Percentiles rank a stretch among this genome's conserved stretches.
These are phyloP conservation scores for Oryzaephilus surinamensis DNA, from an alignment of 1,140 invertebrate genomes.

Conservation along the genomic window DNA sequence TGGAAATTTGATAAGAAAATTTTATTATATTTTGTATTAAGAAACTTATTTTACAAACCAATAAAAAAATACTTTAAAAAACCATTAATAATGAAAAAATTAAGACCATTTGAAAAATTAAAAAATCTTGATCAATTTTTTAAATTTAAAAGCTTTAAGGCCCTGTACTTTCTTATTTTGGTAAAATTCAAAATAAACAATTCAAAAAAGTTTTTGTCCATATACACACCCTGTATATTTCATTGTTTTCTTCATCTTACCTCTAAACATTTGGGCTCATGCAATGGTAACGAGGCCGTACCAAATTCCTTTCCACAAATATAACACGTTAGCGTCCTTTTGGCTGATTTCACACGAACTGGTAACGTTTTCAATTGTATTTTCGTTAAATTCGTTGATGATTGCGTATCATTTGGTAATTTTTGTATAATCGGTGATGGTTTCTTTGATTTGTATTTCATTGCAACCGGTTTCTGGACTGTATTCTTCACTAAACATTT, in stretches of 20 bases:
- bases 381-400: background rate
- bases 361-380: background rate
- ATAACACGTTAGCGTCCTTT: slow-evolving; percentile 55
- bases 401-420: background rate
- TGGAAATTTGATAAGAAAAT: too few species aligned
- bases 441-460: slow-evolving; percentile 36
- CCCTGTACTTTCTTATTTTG: too few species aligned
- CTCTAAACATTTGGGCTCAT: slow-evolving; percentile 69
- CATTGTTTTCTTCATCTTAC: too few species aligned
- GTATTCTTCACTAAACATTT: slow-evolving; percentile 33
- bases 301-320: slow-evolving; percentile 71
- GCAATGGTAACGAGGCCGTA: slow-evolving; percentile 60
- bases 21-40: too few species aligned
- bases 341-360: slow-evolving; percentile 18
- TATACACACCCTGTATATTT: slow-evolving; percentile 12
- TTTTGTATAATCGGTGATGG: slow-evolving; percentile 3
- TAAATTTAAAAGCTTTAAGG: too few species aligned
- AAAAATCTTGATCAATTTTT: too few species aligned
- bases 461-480: slow-evolving; percentile 43
- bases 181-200: background rate
- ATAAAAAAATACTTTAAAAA: too few species aligned
- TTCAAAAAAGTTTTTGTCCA: background rate
- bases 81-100: too few species aligned
- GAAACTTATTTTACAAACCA: too few species aligned
- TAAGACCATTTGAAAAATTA: too few species aligned